These are phyloP conservation scores for Cyprinodon diabolis DNA, from an alignment of 2,797 vertebrate species.

Conservation along the genomic window DNA sequence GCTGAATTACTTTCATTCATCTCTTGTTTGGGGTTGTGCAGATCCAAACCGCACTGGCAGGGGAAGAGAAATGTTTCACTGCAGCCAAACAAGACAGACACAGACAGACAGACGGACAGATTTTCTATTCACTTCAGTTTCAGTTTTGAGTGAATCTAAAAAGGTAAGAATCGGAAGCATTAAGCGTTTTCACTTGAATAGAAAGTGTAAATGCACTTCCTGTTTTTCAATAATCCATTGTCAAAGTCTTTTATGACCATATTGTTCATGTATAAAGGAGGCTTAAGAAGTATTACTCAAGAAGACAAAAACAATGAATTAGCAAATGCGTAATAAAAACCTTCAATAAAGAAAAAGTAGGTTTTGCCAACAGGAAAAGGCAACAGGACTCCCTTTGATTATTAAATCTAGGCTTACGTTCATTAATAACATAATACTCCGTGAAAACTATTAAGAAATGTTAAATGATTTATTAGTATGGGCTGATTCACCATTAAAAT, in stretches of 20 bases:
- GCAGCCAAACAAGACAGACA: constrained; percentile 1
- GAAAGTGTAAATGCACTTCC: constrained; percentile 1
- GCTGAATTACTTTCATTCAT: constrained; percentile 42
- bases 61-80: constrained; percentile 6
- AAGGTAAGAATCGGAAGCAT: not conserved
- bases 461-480: not conserved
- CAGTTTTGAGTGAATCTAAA: not conserved
- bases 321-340: not conserved
- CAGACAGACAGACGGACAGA: not conserved
- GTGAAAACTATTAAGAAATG: constrained; percentile 13
- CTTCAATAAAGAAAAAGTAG: not conserved
- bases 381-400: not conserved
- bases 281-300: constrained; percentile 4
- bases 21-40: constrained; percentile 35
- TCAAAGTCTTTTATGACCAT: not conserved
- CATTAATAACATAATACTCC: not conserved
- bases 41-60: constrained; percentile 38
- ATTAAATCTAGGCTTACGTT: not conserved
- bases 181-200: constrained; percentile 2
- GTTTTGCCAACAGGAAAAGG: not conserved
- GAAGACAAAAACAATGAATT: constrained; percentile 3
- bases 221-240: not conserved
- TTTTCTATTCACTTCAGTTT: constrained; percentile 5
- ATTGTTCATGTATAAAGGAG: constrained; percentile 6
- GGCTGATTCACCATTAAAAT: constrained; percentile 6